These are phyloP conservation scores for Agrotis puta DNA, from an alignment of 2,888 invertebrate species.

Conservation along the genomic window DNA sequence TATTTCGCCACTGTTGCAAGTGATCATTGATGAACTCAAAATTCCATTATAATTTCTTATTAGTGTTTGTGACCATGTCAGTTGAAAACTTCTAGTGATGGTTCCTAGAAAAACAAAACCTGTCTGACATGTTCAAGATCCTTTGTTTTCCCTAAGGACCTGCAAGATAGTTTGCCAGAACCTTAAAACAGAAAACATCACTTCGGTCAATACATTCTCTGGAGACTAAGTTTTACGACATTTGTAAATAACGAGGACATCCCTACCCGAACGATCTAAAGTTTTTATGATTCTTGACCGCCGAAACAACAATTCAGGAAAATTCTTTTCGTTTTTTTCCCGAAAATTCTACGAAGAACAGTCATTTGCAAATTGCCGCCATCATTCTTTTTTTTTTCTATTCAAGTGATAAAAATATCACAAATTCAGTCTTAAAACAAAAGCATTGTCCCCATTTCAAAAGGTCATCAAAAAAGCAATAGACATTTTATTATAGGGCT, in stretches of 20 bases:
- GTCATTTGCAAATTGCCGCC: neutral
- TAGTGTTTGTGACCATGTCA: too few relatives aligned
- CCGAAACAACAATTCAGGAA: neutral
- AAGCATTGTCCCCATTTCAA: conserved; percentile 4
- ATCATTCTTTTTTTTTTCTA: neutral
- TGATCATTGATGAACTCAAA: too few relatives aligned
- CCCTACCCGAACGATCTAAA: neutral
- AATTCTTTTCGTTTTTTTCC: neutral
- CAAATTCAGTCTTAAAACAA: conserved; percentile 26
- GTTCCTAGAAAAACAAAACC: neutral
- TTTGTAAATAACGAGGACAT: conserved; percentile 1
- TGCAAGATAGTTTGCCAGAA: neutral
- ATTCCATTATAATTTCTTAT: too few relatives aligned
- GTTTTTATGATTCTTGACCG: neutral
- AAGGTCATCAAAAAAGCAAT: conserved; percentile 31
- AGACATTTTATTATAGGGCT: conserved; percentile 42
- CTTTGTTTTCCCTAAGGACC: neutral
- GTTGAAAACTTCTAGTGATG: too few relatives aligned
- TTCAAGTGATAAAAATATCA: conserved; percentile 5
- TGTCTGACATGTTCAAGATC: neutral
- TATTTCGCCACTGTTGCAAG: too few relatives aligned
- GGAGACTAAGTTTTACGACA: neutral
- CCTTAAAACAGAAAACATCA: neutral
- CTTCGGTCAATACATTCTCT: neutral
- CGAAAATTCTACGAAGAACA: neutral